phyloP scores from a whole-genome alignment of 1,140 invertebrate species.

The Cyclina sinensis region DNA sequence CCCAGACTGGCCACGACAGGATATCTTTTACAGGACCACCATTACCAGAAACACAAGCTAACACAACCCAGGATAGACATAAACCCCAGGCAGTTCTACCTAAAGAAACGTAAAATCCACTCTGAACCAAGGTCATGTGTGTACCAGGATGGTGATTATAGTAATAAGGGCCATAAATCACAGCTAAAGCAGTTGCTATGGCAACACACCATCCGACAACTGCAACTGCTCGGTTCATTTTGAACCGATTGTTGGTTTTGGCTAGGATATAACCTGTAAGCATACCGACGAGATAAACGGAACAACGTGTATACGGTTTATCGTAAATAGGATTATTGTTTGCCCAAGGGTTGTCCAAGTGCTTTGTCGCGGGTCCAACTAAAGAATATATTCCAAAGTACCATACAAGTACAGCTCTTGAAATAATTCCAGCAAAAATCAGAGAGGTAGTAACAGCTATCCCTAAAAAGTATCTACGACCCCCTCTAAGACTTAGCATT shows the following conservation, averaged over 20 bases:
- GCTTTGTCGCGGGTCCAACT: slow-evolving; percentile 26
- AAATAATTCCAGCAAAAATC: slow-evolving; percentile 39
- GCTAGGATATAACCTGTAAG: slow-evolving; percentile 53
- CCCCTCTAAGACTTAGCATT: neutral
- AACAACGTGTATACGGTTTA: slow-evolving; percentile 45
- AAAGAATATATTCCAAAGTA: slow-evolving; percentile 34
- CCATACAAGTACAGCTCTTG: slow-evolving; percentile 2
- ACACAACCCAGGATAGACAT: slow-evolving; percentile 47
- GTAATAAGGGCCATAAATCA: slow-evolving; percentile 50
- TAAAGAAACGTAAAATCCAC: slow-evolving; percentile 26
- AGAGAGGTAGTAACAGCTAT: neutral
- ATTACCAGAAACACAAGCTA: slow-evolving; percentile 52
- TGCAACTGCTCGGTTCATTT: neutral
- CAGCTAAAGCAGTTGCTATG: slow-evolving; percentile 44
- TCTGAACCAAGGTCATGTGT: slow-evolving; percentile 3
- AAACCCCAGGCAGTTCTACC: slow-evolving; percentile 16
- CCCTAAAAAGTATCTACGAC: neutral
- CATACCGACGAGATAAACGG: slow-evolving; percentile 55
- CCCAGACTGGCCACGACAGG: slow-evolving; percentile 92
- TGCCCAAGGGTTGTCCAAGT: slow-evolving; percentile 31
- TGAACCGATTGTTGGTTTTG: slow-evolving; percentile 1
- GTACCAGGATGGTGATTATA: slow-evolving; percentile 51
- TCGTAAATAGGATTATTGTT: slow-evolving; percentile 37
- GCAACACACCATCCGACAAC: slow-evolving; percentile 31
- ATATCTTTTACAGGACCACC: slow-evolving; percentile 90